Percentiles rank a stretch among this genome's conserved stretches.
These are phyloP conservation scores for Drosophila vallismaia DNA, from an alignment of 2,888 invertebrate genomes.

Conservation along the genomic window DNA sequence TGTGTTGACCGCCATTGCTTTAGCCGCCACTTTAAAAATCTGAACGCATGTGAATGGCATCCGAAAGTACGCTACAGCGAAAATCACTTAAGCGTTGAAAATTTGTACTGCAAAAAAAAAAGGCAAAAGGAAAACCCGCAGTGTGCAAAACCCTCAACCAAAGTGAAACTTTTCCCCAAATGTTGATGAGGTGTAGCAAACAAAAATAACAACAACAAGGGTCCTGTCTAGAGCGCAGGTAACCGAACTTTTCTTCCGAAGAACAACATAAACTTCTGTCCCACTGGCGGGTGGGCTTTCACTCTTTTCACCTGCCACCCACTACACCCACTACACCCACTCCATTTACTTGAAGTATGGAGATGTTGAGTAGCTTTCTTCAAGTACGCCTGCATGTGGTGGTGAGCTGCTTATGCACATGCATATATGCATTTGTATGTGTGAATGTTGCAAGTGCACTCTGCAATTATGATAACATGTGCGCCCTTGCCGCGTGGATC, in stretches of 20 bases:
- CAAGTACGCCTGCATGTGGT: slow-evolving; percentile 13
- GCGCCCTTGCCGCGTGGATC: slow-evolving; percentile 32
- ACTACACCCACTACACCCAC: neutral
- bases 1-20: slow-evolving; percentile 37
- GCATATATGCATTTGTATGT: slow-evolving; percentile 12
- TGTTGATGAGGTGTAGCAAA: slow-evolving; percentile 45
- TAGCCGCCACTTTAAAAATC: slow-evolving; percentile 48
- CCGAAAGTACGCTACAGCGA: slow-evolving; percentile 65
- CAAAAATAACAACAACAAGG: slow-evolving; percentile 29
- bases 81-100: slow-evolving; percentile 72
- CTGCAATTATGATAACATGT: slow-evolving; percentile 53
- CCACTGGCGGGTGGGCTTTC: slow-evolving; percentile 32
- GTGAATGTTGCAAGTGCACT: slow-evolving; percentile 42
- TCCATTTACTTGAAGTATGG: slow-evolving; percentile 27
- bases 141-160: slow-evolving; percentile 5
- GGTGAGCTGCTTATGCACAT: slow-evolving; percentile 1
- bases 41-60: slow-evolving; percentile 48
- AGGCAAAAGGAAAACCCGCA: slow-evolving; percentile 10
- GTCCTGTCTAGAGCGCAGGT: slow-evolving; percentile 47
- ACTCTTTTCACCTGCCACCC: slow-evolving; percentile 24
- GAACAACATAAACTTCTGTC: slow-evolving; percentile 64
- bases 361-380: slow-evolving; percentile 48
- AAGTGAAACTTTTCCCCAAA: slow-evolving; percentile 34
- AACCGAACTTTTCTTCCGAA: slow-evolving; percentile 57
- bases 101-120: slow-evolving; percentile 53